phyloP scores from a whole-genome alignment of 1,140 invertebrate genomes.

The Nephotettix cincticeps region DNA sequence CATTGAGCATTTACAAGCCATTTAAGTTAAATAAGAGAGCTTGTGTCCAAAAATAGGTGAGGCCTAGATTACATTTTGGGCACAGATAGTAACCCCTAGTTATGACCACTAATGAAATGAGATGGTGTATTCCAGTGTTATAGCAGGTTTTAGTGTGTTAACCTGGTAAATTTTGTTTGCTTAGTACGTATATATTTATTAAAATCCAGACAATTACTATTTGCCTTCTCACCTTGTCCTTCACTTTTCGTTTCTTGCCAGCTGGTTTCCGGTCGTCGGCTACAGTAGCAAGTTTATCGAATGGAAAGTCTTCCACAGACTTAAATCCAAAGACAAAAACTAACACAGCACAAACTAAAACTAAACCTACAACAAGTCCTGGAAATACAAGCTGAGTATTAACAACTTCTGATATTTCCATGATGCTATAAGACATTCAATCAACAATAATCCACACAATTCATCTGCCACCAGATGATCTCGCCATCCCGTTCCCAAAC shows the following conservation, averaged over 20 bases:
- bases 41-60: slow-evolving; percentile 6
- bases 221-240: slow-evolving; percentile 63
- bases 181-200: too few relatives aligned
- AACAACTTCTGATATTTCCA: slow-evolving; percentile 32
- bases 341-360: slow-evolving; percentile 53
- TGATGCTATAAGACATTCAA: not conserved
- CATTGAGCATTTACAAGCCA: too few relatives aligned
- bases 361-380: slow-evolving; percentile 57
- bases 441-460: not conserved
- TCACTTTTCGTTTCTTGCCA: slow-evolving; percentile 65
- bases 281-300: slow-evolving; percentile 61
- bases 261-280: slow-evolving; percentile 60
- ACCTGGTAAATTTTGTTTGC: too few relatives aligned
- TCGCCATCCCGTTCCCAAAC: slow-evolving; percentile 3
- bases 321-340: slow-evolving; percentile 73
- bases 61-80: not conserved
- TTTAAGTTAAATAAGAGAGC: too few relatives aligned
- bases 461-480: slow-evolving; percentile 16
- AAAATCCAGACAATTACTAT: too few relatives aligned
- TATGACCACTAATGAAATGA: too few relatives aligned
- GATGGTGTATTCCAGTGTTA: too few relatives aligned
- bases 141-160: too few relatives aligned
- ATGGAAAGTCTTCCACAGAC: slow-evolving; percentile 68
- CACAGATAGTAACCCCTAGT: too few relatives aligned
- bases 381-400: slow-evolving; percentile 58